A percentile compares a stretch with the other conserved stretches of the same genome.
Evolutionary conservation across 2,797 vertebrate genomes (phyloP).

Genomic region (Sebastiscus tertius): DNA sequence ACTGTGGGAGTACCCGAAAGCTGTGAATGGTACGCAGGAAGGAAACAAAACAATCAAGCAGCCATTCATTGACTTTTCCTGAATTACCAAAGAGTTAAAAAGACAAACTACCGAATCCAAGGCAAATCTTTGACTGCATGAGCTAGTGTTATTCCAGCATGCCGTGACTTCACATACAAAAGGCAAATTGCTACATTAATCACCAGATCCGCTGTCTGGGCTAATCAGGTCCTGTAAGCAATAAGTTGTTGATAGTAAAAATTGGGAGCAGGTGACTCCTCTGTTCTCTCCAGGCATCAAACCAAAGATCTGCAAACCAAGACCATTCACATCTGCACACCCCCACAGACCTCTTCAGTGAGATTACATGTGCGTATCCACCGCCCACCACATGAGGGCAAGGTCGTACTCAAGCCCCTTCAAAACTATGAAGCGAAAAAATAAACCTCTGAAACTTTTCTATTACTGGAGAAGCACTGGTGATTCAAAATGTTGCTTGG

Average conservation of each 20-base stretch:
- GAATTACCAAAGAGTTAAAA: slow-evolving; percentile 17
- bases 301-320: slow-evolving; percentile 40
- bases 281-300: slow-evolving; percentile 29
- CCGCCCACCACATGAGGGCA: background rate
- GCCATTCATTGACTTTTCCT: background rate
- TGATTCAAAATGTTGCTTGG: background rate
- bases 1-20: background rate
- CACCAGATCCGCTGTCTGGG: slow-evolving; percentile 34
- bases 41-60: slow-evolving; percentile 7
- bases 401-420: background rate
- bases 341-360: slow-evolving; percentile 3
- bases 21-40: background rate
- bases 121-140: slow-evolving; percentile 1
- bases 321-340: slow-evolving; percentile 39
- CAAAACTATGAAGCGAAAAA: background rate
- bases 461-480: background rate
- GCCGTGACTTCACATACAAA: slow-evolving; percentile 55
- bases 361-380: slow-evolving; percentile 14
- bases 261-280: slow-evolving; percentile 51
- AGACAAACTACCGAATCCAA: background rate
- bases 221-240: slow-evolving; percentile 55
- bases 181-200: slow-evolving; percentile 55
- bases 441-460: background rate
- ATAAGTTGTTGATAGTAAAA: slow-evolving; percentile 51
- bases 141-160: slow-evolving; percentile 31